Base-by-base conservation (phyloP, 2,888 invertebrate genomes). In the Sericinus montela region DNA sequence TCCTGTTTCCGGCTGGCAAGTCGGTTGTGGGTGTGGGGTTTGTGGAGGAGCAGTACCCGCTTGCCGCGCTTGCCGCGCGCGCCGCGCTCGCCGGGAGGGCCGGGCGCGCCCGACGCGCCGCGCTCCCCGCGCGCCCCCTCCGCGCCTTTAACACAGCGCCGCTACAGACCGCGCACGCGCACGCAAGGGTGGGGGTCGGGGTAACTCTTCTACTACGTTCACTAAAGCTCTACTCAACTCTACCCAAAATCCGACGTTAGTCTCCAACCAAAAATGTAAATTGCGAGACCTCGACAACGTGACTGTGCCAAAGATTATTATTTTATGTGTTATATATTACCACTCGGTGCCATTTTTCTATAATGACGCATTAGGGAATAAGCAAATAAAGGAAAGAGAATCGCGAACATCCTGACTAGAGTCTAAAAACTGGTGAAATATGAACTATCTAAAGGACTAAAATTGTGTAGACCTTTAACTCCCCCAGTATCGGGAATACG, bases 41-140 rank as follows among this genome's bases (percentile, higher is more conserved):
- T 11, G 51, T n/a, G n/a, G n/a, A n/a, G n/a, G n/a, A n/a, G n/a
- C n/a, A n/a, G 57, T 95, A 97, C 97, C 95, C 95, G 92, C 90
- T 97, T 97, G 91, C 97, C 97, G 86, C 95, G 93, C 82, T 96
- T 96, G 78, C 98, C 97, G 75, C 97, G 92, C 64, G 94, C 91
- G 77, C 98, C 98, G 85, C 95, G 95, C 81, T 96, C 97, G 63
- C 97, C 98, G 67, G 93, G 89, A 66, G 90, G 90, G 69, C 96
- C 96, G 66, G 93, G 92, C 60, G 93, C 94, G 67, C 96, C 96
- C 62, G 92, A 69, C 70, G 94, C 94, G 72, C 95, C 95, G 80
- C 94, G 94, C 82, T 94, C 94, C 77, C 97, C 96, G 79, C 93
- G 92, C 63, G 88, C 87, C 45, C 93, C 93, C 65, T 90, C 90